phyloP scores from a whole-genome alignment of 2,113 vertebrate species.

The Pica pica region DNA sequence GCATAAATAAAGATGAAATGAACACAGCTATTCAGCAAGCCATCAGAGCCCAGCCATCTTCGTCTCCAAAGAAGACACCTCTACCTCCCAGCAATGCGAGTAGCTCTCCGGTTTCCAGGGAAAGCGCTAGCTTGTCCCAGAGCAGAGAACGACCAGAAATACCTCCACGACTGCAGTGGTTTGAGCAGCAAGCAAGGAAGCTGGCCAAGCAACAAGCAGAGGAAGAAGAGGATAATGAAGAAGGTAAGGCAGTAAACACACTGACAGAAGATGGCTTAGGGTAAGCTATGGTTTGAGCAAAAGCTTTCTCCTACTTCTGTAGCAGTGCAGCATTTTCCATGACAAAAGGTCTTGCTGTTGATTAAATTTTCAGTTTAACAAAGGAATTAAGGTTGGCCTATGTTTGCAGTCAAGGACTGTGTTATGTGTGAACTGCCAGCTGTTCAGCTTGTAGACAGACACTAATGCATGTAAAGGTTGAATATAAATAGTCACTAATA shows the following conservation, averaged over 20 bases:
- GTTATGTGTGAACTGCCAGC: background rate
- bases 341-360: background rate
- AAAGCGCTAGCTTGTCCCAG: background rate
- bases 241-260: conserved; percentile 55
- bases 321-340: background rate
- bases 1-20: conserved; percentile 78
- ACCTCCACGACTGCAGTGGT: conserved; percentile 88
- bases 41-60: conserved; percentile 79
- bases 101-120: background rate
- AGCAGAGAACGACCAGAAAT: conserved; percentile 63
- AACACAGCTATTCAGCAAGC: conserved; percentile 89
- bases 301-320: background rate
- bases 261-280: too few species aligned
- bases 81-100: background rate
- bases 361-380: background rate
- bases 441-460: background rate
- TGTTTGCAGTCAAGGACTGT: background rate
- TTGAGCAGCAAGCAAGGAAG: conserved; percentile 88
- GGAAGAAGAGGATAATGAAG: conserved; percentile 67
- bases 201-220: conserved; percentile 53
- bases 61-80: conserved; percentile 56
- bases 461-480: accelerated
- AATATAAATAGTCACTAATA: background rate
- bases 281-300: background rate
- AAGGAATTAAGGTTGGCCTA: background rate